Conservation (phyloP, 2,113 vertebrate genomes). For the Paracanthobrama guichenoti region DNA sequence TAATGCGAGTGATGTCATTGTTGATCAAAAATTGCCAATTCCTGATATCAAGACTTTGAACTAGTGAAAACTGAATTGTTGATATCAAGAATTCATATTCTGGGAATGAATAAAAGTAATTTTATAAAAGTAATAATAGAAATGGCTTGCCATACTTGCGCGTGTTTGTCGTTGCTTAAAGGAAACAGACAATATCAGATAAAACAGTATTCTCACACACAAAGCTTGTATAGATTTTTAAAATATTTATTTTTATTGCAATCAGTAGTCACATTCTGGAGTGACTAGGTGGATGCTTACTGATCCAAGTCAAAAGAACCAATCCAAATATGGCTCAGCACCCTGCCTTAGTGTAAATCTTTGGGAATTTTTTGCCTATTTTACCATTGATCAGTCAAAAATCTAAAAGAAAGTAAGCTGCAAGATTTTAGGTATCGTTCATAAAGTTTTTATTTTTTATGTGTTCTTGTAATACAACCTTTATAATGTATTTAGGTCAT, state of each 20-base stretch:
- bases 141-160: neutral
- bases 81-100: too few species aligned
- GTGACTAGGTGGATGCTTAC: neutral
- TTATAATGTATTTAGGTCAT: constrained; percentile 16
- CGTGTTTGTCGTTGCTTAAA: neutral
- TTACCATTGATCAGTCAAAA: neutral
- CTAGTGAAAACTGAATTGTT: too few species aligned
- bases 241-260: neutral
- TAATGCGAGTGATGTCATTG: too few species aligned
- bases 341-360: neutral
- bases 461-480: neutral
- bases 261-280: neutral
- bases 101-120: too few species aligned
- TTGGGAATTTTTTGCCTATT: neutral
- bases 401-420: neutral
- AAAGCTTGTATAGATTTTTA: neutral
- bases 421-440: neutral
- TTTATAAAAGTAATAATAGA: too few species aligned
- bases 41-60: too few species aligned
- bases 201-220: neutral
- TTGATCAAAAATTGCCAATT: too few species aligned
- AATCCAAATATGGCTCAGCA: neutral
- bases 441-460: neutral
- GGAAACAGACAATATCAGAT: neutral
- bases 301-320: neutral